phyloP scores from a whole-genome alignment of 1,140 invertebrate genomes.

The Elymnias hypermnestra region DNA sequence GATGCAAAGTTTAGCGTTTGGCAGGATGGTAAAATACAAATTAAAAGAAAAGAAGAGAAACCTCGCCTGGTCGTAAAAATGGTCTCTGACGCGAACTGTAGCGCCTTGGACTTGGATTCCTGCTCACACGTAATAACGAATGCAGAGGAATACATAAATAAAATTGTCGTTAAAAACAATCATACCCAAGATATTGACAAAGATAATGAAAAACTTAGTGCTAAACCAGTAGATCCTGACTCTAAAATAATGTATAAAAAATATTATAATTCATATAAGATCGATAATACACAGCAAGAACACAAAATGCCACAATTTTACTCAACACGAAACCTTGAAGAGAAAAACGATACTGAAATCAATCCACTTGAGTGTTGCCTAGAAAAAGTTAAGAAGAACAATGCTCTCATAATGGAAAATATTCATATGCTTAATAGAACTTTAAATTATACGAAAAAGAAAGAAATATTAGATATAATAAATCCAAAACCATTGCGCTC shows the following conservation, averaged over 20 bases:
- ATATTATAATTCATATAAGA: neutral
- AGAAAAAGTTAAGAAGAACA: constrained; percentile 68
- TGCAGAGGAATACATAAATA: neutral
- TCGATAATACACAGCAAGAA: neutral
- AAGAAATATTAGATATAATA: constrained; percentile 51
- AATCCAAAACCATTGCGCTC: constrained; percentile 45
- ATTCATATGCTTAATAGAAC: constrained; percentile 66
- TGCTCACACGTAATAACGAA: constrained; percentile 37
- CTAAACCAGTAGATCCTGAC: no score
- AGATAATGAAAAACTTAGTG: no score
- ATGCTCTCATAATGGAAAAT: constrained; percentile 68
- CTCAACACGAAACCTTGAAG: constrained; percentile 4
- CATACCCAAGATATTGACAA: neutral
- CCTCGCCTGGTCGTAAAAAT: constrained; percentile 55
- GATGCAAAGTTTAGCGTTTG: constrained; percentile 46
- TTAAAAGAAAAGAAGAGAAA: constrained; percentile 38
- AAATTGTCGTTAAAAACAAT: constrained; percentile 3
- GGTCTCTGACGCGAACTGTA: constrained; percentile 37
- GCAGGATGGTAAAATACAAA: constrained; percentile 44
- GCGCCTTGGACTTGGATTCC: constrained; percentile 47
- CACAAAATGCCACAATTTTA: constrained; percentile 1
- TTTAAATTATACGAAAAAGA: constrained; percentile 62
- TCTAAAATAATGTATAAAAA: no score
- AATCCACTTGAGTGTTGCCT: constrained; percentile 63
- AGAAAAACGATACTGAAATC: constrained; percentile 15